Percentiles rank a stretch among this genome's conserved stretches.
Conservation (phyloP, 1,140 invertebrate species). For the Drosophila mauritiana region DNA sequence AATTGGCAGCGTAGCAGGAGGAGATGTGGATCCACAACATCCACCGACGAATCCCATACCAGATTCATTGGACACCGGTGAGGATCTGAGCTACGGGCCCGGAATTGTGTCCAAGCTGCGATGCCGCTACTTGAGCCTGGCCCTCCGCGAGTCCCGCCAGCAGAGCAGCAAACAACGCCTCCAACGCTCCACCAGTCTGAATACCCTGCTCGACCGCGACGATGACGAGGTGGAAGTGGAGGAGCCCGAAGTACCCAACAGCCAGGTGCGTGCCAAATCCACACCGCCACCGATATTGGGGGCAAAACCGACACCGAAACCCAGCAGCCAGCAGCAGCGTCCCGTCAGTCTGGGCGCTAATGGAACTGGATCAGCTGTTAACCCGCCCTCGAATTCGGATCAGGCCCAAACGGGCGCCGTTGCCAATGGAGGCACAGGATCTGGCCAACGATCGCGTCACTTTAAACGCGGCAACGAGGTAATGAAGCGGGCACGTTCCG, state of each 20-base stretch:
- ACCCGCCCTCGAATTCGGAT: constrained; percentile 1
- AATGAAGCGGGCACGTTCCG: constrained; percentile 92
- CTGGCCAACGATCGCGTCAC: constrained; percentile 67
- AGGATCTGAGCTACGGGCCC: constrained; percentile 95
- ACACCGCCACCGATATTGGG: constrained; percentile 58
- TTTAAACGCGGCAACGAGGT: constrained; percentile 83
- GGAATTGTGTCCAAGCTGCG: constrained; percentile 95
- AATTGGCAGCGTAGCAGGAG: constrained; percentile 38
- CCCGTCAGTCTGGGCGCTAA: constrained; percentile 46
- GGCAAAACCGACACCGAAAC: constrained; percentile 52
- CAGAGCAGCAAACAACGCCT: constrained; percentile 88
- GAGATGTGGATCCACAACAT: constrained; percentile 3
- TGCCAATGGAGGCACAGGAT: constrained; percentile 22
- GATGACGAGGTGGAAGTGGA: constrained; percentile 61
- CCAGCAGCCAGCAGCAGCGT: constrained; percentile 35
- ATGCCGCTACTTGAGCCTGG: constrained; percentile 93
- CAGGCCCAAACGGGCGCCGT: neutral
- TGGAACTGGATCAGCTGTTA: constrained; percentile 8
- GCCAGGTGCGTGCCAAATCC: constrained; percentile 35
- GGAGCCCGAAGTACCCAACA: constrained; percentile 10
- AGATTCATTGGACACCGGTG: constrained; percentile 69
- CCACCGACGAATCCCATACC: constrained; percentile 2
- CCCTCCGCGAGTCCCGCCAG: constrained; percentile 89
- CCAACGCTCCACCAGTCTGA: constrained; percentile 92
- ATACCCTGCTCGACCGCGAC: constrained; percentile 92